Evolutionary conservation across 2,113 vertebrate species (phyloP), one percentile per base, ranked within the genome.

Genomic region (Uropsilus gracilis): DNA sequence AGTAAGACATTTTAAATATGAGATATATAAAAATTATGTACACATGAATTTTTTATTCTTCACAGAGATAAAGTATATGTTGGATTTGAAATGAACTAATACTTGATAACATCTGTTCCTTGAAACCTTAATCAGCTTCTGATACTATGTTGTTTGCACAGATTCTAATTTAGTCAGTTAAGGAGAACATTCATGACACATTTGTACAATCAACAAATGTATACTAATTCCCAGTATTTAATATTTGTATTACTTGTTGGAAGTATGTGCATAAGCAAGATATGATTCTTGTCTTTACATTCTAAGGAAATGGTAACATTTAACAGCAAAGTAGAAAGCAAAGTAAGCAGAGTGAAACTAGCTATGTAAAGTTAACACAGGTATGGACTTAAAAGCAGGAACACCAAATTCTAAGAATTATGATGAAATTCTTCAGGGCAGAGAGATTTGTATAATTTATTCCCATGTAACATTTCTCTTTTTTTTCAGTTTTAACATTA

Each of bases 271-370:
- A 30, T 50, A 82, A 68, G 46, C 44, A 61, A 34, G 30, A 30
- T 30, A 8, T 34, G 12, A 50, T 80, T 91, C 55, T 72, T 86
- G 26, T 34, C 32, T 50, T 87, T 71, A 57, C 59, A 24, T n/a
- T 73, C 26, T 55, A 37, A 87, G 89, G 73, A 86, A 63, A 90
- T 77, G 32, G 91, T 69, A 64, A 75, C 75, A 37, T 89, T 80
- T 68, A 66, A 44, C 69, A 86, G 22, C 9, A n/a, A 30, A 37
- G 61, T 69, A 89, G 5, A 39, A 53, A 82, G 39, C 6, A 37
- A 77, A 94, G 11, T 17, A 53, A 53, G 50, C 32, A 48, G 61
- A 80, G 12, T 48, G 48, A 64, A 64, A 64, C 26, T 17, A 66
- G 14, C 17, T 32, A 0, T 50, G 9, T 48, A 14, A 66, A 94